Base-by-base conservation (phyloP, 1,140 invertebrate species). In the Kradibia gibbosae region DNA sequence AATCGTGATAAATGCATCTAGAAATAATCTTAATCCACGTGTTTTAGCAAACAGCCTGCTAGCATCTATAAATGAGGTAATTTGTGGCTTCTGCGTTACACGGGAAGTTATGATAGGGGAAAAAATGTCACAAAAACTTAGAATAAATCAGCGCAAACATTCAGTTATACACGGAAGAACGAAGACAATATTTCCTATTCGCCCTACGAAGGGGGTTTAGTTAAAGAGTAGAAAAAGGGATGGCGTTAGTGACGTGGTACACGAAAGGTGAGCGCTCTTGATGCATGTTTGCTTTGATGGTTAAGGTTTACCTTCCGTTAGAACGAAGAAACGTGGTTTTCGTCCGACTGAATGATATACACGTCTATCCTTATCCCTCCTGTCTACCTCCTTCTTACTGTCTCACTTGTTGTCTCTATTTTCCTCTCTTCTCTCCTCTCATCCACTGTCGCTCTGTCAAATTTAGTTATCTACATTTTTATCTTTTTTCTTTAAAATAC, bases 221-320 rank as follows among this genome's bases (percentile, higher is more conserved):
- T 60, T 31, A 57, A 55, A 57, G 15, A 65, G 31, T 5, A 55
- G 28, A 70, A 81, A 45, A 34, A 81, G 45, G 22, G 15, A 48
- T 31, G 20, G 42, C 20, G n/a, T 8, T 15, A 73, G 39, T 5
- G 55, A 77, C 73, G 28, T 73, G 31, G 57, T 72, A 50, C 25
- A 72, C 53, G 39, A 82, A 39, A 34, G 25, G 67, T 42, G 28
- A 17, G 53, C 34, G 20, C 50, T 57, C 45, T 50, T 31, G 31
- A 45, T 77, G 70, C 77, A 78, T 86, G 84, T 88, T 88, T 88
- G 84, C 86, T 82, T 86, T 87, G 65, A 72, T 83, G 82, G 84
- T 85, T 80, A 84, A 86, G 86, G 87, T 89, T 89, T 89, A 88
- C 87, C 85, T 89, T 89, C 88, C 88, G 88, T 89, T 89, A 88